Base-by-base conservation (phyloP, 2,888 invertebrate species). In the Thumatha senex region DNA sequence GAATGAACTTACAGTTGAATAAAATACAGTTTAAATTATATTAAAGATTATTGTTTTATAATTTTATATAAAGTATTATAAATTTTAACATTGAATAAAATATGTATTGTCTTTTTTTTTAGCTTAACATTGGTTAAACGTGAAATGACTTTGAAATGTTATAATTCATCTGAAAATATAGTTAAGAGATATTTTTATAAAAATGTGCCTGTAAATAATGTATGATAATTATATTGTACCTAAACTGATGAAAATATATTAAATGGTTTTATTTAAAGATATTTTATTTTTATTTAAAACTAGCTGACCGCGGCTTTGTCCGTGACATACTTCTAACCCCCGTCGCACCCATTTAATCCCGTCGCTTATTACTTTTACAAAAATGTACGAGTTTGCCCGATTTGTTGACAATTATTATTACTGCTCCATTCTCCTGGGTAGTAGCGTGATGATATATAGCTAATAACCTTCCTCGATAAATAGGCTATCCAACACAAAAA, bases 211-310 rank as follows among this genome's bases (percentile, higher is more conserved):
- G 83, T 89, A 90, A 77, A 90, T 87, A 88, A 70, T 87, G 85
- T 88, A 87, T 78, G 76, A 82, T 78, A n/a, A n/a, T n/a, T n/a
- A 79, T 76, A 83, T 74, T 85, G 78, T 86, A 87, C 78, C 77
- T 80, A 74, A 71, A 76, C 75, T 61, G 71, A 70, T 82, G 80
- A 70, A 86, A 82, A 82, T 81, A 82, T 83, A 83, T 76, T 81
- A 86, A 82, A 87, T 82, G 78, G 80, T 80, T 67, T 63, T 49
- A 61, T 42, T 65, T 78, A 76, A 74, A 12, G n/a, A n/a, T 43
- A 15, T 13, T 38, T 12, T 41, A 13, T n/a, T 24, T 34, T 24
- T 0, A 31, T 8, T 40, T 12, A 24, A 24, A 24, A 24, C n/a
- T n/a, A n/a, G n/a, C n/a, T n/a, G n/a, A n/a, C n/a, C n/a, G n/a